Evolutionary conservation across 2,113 vertebrate species (phyloP).

Genomic region (Bubo blakistoni): DNA sequence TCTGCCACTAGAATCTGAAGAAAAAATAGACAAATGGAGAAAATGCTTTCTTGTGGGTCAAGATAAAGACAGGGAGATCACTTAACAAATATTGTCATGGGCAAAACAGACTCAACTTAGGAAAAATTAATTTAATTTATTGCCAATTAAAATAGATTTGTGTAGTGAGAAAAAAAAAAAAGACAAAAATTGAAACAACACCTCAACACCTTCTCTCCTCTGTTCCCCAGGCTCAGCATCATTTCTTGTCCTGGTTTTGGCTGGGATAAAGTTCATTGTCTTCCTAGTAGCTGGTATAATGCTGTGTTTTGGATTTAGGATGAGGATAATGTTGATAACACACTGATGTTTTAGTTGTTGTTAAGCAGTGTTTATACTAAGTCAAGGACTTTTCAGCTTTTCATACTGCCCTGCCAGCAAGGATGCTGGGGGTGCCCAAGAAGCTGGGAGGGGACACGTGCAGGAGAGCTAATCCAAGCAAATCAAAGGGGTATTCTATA

Average conservation of each 20-base stretch:
- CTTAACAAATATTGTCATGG: neutral
- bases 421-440: too few species aligned
- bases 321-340: too few species aligned
- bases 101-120: neutral
- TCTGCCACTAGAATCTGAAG: neutral
- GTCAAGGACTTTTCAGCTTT: too few species aligned
- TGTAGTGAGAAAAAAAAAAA: neutral
- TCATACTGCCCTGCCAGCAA: too few species aligned
- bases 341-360: too few species aligned
- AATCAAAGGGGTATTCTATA: too few species aligned
- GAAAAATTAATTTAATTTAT: neutral
- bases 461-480: too few species aligned
- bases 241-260: neutral
- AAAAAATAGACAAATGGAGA: neutral
- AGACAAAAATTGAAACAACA: neutral
- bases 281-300: too few species aligned
- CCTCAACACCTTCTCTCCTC: rapidly evolving
- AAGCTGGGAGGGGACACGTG: too few species aligned
- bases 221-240: neutral
- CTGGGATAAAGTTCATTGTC: too few species aligned
- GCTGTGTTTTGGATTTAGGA: too few species aligned
- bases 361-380: too few species aligned
- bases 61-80: neutral
- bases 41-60: neutral
- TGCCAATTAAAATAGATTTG: neutral